A percentile compares a stretch with the other conserved stretches of the same genome.
Conservation (phyloP, 2,113 vertebrate genomes). For the Dascyllus trimaculatus region DNA sequence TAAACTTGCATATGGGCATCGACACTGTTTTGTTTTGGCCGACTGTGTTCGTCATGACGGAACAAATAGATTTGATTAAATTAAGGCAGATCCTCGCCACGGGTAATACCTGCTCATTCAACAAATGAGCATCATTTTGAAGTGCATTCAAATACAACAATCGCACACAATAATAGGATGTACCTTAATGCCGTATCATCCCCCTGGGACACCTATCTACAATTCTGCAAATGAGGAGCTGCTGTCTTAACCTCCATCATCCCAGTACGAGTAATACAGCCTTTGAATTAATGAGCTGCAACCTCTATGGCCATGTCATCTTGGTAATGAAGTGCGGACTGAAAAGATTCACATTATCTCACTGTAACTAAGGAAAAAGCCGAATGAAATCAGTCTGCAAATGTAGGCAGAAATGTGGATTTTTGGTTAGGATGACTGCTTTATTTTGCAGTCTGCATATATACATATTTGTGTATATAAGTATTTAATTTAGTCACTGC, state of each 20-base stretch:
- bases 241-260: conserved; percentile 25
- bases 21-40: conserved; percentile 19
- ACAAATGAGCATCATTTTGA: not conserved
- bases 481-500: not conserved
- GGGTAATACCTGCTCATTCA: conserved; percentile 8
- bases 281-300: conserved; percentile 59
- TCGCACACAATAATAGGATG: not conserved
- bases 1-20: conserved; percentile 36
- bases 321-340: conserved; percentile 33
- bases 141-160: not conserved
- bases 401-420: conserved; percentile 15
- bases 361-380: conserved; percentile 26
- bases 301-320: conserved; percentile 25
- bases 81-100: not conserved
- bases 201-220: conserved; percentile 12
- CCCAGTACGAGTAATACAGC: conserved; percentile 29
- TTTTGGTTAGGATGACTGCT: not conserved
- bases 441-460: not conserved
- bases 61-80: conserved; percentile 18
- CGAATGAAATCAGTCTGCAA: conserved; percentile 16
- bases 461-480: too few relatives aligned
- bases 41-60: conserved; percentile 25
- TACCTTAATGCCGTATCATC: not conserved
- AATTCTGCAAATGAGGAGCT: conserved; percentile 39
- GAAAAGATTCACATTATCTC: conserved; percentile 37